Evolutionary conservation across 1,140 invertebrate species (phyloP).

Genomic region (Dreissena rostriformis): DNA sequence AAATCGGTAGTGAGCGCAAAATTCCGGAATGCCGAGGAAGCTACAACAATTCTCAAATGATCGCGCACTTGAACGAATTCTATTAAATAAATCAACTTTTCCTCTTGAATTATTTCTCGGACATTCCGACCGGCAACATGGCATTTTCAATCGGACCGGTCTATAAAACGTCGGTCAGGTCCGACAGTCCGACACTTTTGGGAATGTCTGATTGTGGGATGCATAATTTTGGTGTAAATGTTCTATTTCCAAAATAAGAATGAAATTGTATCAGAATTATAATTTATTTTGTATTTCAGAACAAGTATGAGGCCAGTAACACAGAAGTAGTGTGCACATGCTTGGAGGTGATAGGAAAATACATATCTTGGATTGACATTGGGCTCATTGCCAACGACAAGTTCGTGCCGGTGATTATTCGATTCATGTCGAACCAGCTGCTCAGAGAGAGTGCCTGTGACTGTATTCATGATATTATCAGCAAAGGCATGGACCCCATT

Average conservation of each 20-base stretch:
- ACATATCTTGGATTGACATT: slow-evolving; percentile 86
- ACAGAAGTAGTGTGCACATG: slow-evolving; percentile 82
- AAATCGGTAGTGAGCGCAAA: too few relatives aligned
- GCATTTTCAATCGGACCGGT: too few relatives aligned
- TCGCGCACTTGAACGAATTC: too few relatives aligned
- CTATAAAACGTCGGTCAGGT: too few relatives aligned
- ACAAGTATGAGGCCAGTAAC: slow-evolving; percentile 79
- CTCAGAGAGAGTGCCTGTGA: slow-evolving; percentile 83
- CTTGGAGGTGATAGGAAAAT: slow-evolving; percentile 84
- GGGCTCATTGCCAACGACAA: slow-evolving; percentile 84
- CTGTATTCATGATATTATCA: slow-evolving; percentile 84
- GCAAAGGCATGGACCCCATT: slow-evolving; percentile 85
- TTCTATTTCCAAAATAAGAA: background rate
- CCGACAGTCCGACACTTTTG: too few relatives aligned
- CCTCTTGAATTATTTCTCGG: too few relatives aligned
- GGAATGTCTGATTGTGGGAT: too few relatives aligned
- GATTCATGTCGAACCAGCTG: slow-evolving; percentile 77
- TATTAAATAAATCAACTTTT: too few relatives aligned
- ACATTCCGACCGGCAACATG: too few relatives aligned
- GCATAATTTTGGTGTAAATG: too few relatives aligned
- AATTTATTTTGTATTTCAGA: slow-evolving; percentile 73
- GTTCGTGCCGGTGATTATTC: slow-evolving; percentile 83
- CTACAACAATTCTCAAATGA: too few relatives aligned
- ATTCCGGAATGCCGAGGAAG: too few relatives aligned
- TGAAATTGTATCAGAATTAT: background rate